These are phyloP conservation scores for Polyommatus icarus DNA, from an alignment of 2,888 invertebrate species.

Conservation along the genomic window DNA sequence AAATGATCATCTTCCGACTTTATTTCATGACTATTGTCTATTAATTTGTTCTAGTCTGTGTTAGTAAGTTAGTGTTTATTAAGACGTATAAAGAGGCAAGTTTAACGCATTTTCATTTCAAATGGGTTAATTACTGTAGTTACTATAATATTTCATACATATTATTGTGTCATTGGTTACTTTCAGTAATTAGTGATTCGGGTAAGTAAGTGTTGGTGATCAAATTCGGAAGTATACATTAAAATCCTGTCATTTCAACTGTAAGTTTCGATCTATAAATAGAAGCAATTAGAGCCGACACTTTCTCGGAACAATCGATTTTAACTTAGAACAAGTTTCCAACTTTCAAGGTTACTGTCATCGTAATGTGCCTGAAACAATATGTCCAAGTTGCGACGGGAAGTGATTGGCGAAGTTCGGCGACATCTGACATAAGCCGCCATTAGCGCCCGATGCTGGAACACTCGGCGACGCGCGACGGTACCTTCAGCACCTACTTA, in stretches of 20 bases:
- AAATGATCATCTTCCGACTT: neutral
- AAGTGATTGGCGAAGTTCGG: neutral
- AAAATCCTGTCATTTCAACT: neutral
- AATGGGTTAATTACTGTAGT: too few species aligned
- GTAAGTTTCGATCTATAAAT: neutral
- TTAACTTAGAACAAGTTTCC: neutral
- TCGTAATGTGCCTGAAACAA: neutral
- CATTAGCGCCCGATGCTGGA: neutral
- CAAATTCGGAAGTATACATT: neutral
- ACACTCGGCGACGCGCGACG: neutral
- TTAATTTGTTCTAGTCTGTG: neutral
- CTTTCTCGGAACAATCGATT: neutral
- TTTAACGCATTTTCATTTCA: too few species aligned
- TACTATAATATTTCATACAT: too few species aligned
- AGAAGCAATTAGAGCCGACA: neutral
- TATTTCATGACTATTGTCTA: neutral
- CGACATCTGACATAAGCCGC: conserved; percentile 12
- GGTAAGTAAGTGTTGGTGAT: too few species aligned
- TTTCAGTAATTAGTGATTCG: too few species aligned
- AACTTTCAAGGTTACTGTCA: conserved; percentile 3
- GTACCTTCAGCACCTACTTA: neutral
- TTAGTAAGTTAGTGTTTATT: too few species aligned
- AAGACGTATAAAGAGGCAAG: too few species aligned
- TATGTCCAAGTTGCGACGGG: neutral
- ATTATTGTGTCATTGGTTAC: too few species aligned